Evolutionary conservation across 1,140 invertebrate species (phyloP).

Genomic region (Aradophagus sp.): DNA sequence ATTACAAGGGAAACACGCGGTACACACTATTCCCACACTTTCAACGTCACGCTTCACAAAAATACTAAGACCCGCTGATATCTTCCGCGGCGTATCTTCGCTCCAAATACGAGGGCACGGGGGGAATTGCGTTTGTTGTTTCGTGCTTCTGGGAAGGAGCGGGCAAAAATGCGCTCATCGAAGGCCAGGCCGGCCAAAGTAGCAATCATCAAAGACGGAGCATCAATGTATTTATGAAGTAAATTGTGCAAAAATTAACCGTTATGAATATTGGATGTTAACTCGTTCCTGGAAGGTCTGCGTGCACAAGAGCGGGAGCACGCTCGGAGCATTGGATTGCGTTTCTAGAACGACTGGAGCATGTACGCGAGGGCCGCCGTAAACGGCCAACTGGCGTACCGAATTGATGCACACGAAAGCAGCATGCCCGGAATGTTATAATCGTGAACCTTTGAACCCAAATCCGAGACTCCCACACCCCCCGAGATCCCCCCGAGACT

Average conservation of each 20-base stretch:
- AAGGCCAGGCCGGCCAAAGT: slow-evolving; percentile 48
- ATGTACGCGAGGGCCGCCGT: slow-evolving; percentile 58
- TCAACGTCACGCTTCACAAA: slow-evolving; percentile 13
- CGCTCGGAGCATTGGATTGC: slow-evolving; percentile 58
- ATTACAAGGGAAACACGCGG: slow-evolving; percentile 12
- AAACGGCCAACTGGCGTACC: slow-evolving; percentile 74
- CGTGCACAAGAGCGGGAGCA: slow-evolving; percentile 52
- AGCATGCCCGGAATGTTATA: slow-evolving; percentile 75
- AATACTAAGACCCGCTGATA: slow-evolving; percentile 17
- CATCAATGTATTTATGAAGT: slow-evolving; percentile 58
- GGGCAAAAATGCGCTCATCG: slow-evolving; percentile 49
- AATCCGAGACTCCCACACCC: slow-evolving; percentile 73
- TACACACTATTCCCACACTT: slow-evolving; percentile 37
- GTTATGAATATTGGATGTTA: slow-evolving; percentile 58
- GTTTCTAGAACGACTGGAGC: slow-evolving; percentile 59
- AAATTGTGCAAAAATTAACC: slow-evolving; percentile 58
- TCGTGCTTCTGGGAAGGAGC: slow-evolving; percentile 48
- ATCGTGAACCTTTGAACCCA: slow-evolving; percentile 74
- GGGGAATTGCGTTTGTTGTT: slow-evolving; percentile 21
- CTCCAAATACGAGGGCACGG: slow-evolving; percentile 40
- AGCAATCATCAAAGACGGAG: slow-evolving; percentile 56
- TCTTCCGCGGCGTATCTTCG: slow-evolving; percentile 20
- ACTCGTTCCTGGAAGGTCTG: slow-evolving; percentile 52
- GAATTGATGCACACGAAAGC: slow-evolving; percentile 75
- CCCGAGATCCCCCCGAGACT: slow-evolving; percentile 63